Evolutionary conservation across 2,113 vertebrate genomes (phyloP).

Genomic region (Fukomys damarensis): DNA sequence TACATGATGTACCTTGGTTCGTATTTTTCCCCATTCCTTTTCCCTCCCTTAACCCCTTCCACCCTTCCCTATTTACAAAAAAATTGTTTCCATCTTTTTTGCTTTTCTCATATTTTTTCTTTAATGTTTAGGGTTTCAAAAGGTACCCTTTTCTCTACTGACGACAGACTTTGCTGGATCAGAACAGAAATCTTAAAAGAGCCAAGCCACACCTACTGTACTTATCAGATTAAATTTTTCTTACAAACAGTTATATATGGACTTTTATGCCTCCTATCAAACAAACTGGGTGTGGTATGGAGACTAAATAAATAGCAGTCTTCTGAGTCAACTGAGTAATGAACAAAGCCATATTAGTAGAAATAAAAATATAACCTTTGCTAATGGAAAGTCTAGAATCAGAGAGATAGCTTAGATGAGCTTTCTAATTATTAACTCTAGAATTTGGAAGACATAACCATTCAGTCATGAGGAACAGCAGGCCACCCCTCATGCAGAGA

Average conservation of each 20-base stretch:
- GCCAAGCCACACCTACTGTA: background rate
- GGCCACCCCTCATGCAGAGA: background rate
- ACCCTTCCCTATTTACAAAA: no score
- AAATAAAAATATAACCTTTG: constrained; percentile 33
- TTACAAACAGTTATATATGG: background rate
- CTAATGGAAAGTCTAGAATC: background rate
- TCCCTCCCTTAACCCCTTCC: no score
- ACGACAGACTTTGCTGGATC: background rate
- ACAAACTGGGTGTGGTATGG: background rate
- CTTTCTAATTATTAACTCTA: constrained; percentile 4
- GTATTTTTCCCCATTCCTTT: no score
- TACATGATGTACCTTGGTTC: no score
- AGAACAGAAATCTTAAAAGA: constrained; percentile 9
- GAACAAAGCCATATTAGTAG: background rate
- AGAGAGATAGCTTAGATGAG: background rate
- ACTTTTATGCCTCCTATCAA: background rate
- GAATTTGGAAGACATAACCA: background rate
- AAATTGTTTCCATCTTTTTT: no score
- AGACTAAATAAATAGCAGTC: constrained; percentile 22
- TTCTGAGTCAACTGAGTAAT: background rate
- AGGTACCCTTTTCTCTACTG: constrained; percentile 7
- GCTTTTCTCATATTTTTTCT: no score
- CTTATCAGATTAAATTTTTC: background rate
- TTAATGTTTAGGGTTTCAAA: no score
- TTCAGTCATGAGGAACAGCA: background rate